These are phyloP conservation scores for Scaptomyza graminum DNA, from an alignment of 1,140 invertebrate genomes.

Conservation along the genomic window DNA sequence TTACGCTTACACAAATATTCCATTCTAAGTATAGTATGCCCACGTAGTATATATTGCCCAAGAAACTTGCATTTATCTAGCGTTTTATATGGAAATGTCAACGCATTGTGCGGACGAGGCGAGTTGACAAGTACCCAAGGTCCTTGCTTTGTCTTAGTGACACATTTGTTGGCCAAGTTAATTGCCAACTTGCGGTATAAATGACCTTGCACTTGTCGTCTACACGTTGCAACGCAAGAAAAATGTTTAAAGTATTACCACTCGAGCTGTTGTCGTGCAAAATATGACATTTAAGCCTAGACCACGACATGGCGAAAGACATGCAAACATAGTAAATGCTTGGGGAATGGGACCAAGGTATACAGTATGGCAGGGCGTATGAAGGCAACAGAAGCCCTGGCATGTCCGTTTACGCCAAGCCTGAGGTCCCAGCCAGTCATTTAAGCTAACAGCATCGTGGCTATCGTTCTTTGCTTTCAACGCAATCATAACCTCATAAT, in stretches of 20 bases:
- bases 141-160: slow-evolving; percentile 45
- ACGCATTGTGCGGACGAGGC: slow-evolving; percentile 2
- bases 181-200: slow-evolving; percentile 30
- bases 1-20: background rate
- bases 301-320: slow-evolving; percentile 25
- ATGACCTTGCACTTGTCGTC: slow-evolving; percentile 64
- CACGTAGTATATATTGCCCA: too few species aligned
- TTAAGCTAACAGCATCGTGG: slow-evolving; percentile 6
- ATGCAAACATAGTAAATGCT: slow-evolving; percentile 38
- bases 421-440: slow-evolving; percentile 6
- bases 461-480: slow-evolving; percentile 11
- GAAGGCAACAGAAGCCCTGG: background rate
- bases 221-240: slow-evolving; percentile 30
- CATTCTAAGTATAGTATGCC: slow-evolving; percentile 6
- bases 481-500: slow-evolving; percentile 24
- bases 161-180: slow-evolving; percentile 52
- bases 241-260: slow-evolving; percentile 66
- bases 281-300: slow-evolving; percentile 66
- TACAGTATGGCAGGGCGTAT: background rate
- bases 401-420: background rate
- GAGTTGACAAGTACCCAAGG: slow-evolving; percentile 28
- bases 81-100: slow-evolving; percentile 60
- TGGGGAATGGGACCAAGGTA: background rate
- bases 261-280: slow-evolving; percentile 49
- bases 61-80: background rate